phyloP scores from a whole-genome alignment of 2,888 invertebrate species.

The Thymelicus acteon region DNA sequence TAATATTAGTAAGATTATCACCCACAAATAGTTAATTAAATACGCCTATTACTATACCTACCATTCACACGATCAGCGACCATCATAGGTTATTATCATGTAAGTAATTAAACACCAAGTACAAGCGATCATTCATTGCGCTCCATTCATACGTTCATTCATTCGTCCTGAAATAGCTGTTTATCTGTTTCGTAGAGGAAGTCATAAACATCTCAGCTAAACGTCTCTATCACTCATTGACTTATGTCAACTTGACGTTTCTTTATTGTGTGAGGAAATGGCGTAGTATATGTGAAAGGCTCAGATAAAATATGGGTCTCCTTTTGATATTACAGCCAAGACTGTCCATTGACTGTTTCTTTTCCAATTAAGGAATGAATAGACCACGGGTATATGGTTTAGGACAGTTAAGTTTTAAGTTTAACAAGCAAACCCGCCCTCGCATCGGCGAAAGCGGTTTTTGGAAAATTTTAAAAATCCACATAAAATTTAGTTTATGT shows the following conservation, averaged over 20 bases:
- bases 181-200: constrained; percentile 72
- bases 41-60: background rate
- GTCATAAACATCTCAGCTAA: constrained; percentile 73
- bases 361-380: no score
- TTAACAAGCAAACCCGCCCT: no score
- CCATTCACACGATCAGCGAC: background rate
- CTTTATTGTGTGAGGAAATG: constrained; percentile 52
- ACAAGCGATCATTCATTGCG: constrained; percentile 60
- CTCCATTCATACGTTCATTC: constrained; percentile 70
- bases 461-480: no score
- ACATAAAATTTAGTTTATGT: no score
- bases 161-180: constrained; percentile 65
- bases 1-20: no score
- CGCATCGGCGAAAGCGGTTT: no score
- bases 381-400: no score
- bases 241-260: constrained; percentile 59
- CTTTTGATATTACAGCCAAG: background rate
- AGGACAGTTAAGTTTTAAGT: no score
- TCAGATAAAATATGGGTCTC: constrained; percentile 18
- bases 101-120: constrained; percentile 44
- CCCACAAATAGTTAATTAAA: no score
- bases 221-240: constrained; percentile 64
- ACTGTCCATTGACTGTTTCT: no score
- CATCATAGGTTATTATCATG: constrained; percentile 24
- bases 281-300: constrained; percentile 22